Conservation (phyloP, 2,113 vertebrate genomes). For the Seriola dumerili region DNA sequence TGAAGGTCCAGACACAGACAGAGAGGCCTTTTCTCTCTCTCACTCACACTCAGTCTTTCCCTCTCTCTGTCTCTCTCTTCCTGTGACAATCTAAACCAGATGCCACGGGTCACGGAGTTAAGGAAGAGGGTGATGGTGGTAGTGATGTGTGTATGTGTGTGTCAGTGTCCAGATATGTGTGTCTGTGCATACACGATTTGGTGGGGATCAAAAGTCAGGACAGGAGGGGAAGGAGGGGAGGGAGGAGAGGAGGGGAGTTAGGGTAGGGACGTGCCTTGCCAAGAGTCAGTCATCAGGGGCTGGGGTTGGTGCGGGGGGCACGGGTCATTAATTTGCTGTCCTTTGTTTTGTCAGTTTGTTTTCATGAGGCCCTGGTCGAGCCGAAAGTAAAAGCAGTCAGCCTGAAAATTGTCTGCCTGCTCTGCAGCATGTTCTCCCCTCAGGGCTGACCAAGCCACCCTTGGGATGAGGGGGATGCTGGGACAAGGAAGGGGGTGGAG, state of each 20-base stretch:
- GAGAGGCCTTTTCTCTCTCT: constrained; percentile 72
- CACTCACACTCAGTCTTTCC: constrained; percentile 60
- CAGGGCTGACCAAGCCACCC: constrained; percentile 86
- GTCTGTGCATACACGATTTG: constrained; percentile 65
- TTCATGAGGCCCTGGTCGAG: constrained; percentile 91
- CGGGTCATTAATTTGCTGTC: constrained; percentile 99
- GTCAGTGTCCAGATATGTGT: constrained; percentile 73
- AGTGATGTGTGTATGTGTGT: constrained; percentile 61
- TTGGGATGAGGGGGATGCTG: constrained; percentile 63
- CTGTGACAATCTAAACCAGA: constrained; percentile 89
- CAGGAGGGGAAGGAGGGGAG: constrained; percentile 6
- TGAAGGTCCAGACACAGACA: constrained; percentile 87
- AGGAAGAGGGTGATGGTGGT: constrained; percentile 73
- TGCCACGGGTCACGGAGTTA: constrained; percentile 85
- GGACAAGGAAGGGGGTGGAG: constrained; percentile 58
- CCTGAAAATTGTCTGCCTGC: constrained; percentile 99
- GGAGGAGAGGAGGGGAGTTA: constrained; percentile 65
- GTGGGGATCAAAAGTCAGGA: constrained; percentile 73
- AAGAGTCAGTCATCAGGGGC: constrained; percentile 93
- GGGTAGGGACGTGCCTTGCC: constrained; percentile 84
- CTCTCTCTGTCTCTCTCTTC: constrained; percentile 77
- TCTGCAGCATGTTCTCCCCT: constrained; percentile 95
- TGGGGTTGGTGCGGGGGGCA: constrained; percentile 86
- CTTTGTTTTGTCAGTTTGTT: constrained; percentile 99
- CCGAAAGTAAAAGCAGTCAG: constrained; percentile 99